Conservation (phyloP, 2,113 vertebrate species). For the Trogon surrucura region DNA sequence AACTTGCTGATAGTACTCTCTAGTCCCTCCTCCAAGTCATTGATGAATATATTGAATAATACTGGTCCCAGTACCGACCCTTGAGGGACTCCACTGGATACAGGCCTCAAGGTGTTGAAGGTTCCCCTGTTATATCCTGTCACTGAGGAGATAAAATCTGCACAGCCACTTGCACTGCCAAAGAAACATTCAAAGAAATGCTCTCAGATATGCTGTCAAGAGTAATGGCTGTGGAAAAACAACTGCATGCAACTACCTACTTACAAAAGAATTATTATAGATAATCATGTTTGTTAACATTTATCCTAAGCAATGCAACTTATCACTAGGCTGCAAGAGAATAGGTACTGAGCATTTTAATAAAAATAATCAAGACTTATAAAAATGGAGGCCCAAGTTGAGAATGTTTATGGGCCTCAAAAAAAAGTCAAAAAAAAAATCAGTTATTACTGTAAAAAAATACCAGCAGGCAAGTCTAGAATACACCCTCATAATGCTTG, state of each 20-base stretch:
- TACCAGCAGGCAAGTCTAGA: neutral
- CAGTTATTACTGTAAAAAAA: neutral
- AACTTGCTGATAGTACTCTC: too few species aligned
- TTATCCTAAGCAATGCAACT: neutral
- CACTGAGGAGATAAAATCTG: neutral
- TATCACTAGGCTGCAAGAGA: neutral
- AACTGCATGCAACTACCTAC: neutral
- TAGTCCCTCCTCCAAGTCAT: too few species aligned
- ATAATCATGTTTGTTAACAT: constrained; percentile 6
- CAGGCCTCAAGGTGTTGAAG: neutral
- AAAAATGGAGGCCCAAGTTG: neutral
- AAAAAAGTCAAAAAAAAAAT: neutral
- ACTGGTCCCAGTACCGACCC: too few species aligned
- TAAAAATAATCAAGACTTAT: neutral
- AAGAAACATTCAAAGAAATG: neutral
- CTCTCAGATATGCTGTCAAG: neutral
- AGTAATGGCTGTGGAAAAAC: neutral
- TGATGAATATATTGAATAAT: too few species aligned
- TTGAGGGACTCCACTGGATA: too few species aligned
- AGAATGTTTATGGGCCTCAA: neutral
- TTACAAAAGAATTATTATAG: neutral
- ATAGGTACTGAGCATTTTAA: neutral
- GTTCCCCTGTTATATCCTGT: neutral
- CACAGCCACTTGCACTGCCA: neutral
- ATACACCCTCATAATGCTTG: neutral